phyloP scores from a whole-genome alignment of 2,797 vertebrate genomes.

The Macrochelys suwanniensis region DNA sequence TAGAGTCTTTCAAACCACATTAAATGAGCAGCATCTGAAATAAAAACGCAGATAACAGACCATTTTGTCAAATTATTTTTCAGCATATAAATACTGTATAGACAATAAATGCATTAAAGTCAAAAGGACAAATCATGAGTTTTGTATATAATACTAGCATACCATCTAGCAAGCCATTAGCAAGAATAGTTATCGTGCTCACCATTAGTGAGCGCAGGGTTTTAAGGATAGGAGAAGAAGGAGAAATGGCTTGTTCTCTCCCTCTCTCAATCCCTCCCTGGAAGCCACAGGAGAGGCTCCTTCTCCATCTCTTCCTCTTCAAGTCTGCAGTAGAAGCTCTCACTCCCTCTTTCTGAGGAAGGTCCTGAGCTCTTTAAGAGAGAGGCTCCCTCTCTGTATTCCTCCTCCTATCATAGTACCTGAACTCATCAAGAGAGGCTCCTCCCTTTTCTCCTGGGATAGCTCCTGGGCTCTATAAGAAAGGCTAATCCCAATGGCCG shows the following conservation, averaged over 20 bases:
- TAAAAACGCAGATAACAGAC: slow-evolving; percentile 59
- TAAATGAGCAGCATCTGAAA: slow-evolving; percentile 93
- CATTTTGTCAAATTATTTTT: background rate
- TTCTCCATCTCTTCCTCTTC: too few relatives aligned
- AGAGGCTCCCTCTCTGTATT: background rate
- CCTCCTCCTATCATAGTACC: background rate
- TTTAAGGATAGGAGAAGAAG: too few relatives aligned
- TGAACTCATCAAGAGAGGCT: background rate
- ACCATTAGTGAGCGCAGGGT: too few relatives aligned
- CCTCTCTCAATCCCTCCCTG: too few relatives aligned
- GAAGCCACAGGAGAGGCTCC: too few relatives aligned
- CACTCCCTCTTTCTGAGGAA: too few relatives aligned
- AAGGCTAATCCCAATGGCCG: background rate
- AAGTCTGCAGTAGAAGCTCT: too few relatives aligned
- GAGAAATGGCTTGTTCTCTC: too few relatives aligned
- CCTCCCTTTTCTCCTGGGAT: background rate
- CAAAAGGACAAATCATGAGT: background rate
- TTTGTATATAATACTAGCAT: background rate
- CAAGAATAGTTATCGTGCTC: too few relatives aligned
- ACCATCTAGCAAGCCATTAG: too few relatives aligned
- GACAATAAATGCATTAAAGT: background rate
- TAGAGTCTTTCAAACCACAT: slow-evolving; percentile 99
- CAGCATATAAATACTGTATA: background rate
- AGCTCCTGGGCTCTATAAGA: background rate
- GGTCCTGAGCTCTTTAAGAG: background rate